phyloP scores from a whole-genome alignment of 1,140 invertebrate genomes.

The Pseudomyrmex cubaensis region DNA sequence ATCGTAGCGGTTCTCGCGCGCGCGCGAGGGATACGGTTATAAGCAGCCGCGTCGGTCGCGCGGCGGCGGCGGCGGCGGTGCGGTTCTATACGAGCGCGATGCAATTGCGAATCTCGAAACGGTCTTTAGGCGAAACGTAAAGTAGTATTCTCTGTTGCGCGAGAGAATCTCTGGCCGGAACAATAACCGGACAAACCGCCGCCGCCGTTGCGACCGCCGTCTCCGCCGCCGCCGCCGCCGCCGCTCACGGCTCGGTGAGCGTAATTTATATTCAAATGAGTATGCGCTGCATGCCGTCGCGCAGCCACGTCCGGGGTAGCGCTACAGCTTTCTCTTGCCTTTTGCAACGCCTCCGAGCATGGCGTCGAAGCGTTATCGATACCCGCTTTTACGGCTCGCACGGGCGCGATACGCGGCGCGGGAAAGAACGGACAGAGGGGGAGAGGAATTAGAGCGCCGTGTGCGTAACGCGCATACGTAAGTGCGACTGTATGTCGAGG shows the following conservation, averaged over 20 bases:
- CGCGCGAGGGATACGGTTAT: not conserved
- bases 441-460: constrained; percentile 30
- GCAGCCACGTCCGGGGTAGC: constrained; percentile 70
- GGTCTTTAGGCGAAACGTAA: constrained; percentile 58
- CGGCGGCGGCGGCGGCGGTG: not conserved
- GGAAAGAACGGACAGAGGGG: not conserved
- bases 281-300: constrained; percentile 73
- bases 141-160: constrained; percentile 72
- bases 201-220: constrained; percentile 34
- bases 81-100: constrained; percentile 13
- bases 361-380: constrained; percentile 59
- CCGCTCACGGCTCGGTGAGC: constrained; percentile 66
- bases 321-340: constrained; percentile 70
- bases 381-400: constrained; percentile 38
- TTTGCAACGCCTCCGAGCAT: constrained; percentile 63
- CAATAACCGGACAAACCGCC: constrained; percentile 78
- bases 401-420: not conserved
- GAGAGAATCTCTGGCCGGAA: constrained; percentile 77
- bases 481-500: constrained; percentile 8
- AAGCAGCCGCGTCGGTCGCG: constrained; percentile 23
- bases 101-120: constrained; percentile 52
- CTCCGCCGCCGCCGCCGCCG: constrained; percentile 3
- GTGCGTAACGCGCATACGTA: not conserved
- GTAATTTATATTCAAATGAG: constrained; percentile 82
- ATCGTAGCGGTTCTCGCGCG: not conserved